Percentiles rank a stretch among this genome's conserved stretches.
Evolutionary conservation across 2,113 vertebrate species (phyloP).

Genomic region (Charina bottae): DNA sequence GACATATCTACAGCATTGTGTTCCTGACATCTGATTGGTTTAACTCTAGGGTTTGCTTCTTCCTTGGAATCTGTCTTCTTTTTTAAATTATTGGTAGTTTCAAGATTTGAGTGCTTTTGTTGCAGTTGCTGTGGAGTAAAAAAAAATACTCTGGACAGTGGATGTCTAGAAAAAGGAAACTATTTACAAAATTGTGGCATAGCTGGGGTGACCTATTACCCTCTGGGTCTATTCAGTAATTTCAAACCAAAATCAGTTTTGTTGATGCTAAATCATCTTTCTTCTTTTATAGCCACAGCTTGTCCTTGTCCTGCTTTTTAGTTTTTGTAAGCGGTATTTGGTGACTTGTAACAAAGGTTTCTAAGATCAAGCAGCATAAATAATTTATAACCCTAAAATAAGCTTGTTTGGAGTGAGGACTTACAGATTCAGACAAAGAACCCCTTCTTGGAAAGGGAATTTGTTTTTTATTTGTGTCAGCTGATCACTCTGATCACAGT

Average conservation of each 20-base stretch:
- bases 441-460: background rate
- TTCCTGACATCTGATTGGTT: background rate
- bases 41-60: background rate
- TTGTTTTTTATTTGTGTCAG: background rate
- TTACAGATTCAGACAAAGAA: background rate
- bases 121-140: background rate
- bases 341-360: background rate
- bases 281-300: background rate
- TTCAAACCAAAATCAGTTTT: background rate
- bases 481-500: background rate
- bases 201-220: background rate
- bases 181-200: background rate
- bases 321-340: background rate
- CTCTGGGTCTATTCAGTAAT: background rate
- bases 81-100: background rate
- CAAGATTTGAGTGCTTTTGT: background rate
- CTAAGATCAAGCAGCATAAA: background rate
- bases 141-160: background rate
- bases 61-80: background rate
- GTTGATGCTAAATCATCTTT: background rate
- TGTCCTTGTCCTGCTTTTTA: background rate
- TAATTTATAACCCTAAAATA: background rate
- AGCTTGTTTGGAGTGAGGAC: background rate
- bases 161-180: background rate
- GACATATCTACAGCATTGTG: background rate